Percentiles rank a stretch among this genome's conserved stretches.
Conservation (phyloP, 2,888 invertebrate species). For the Boloria selene region DNA sequence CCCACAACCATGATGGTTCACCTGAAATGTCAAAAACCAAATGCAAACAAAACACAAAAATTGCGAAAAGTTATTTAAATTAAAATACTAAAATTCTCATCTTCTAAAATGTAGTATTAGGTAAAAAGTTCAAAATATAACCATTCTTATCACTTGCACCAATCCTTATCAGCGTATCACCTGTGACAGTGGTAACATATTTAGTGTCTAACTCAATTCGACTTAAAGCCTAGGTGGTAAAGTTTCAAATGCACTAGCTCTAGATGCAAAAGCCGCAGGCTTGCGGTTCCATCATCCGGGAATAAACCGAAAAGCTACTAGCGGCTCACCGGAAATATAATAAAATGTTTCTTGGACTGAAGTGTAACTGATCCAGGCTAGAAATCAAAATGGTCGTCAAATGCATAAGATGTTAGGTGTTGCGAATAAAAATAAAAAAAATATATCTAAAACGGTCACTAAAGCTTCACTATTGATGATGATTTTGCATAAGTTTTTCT, state of each 20-base stretch:
- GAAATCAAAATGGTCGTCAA: not conserved
- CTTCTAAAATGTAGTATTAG: too few species aligned
- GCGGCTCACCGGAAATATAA: not conserved
- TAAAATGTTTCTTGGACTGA: slow-evolving; percentile 6
- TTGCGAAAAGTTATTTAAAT: too few species aligned
- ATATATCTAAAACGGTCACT: too few species aligned
- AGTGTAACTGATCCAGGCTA: not conserved
- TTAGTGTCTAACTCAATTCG: slow-evolving; percentile 8
- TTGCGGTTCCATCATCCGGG: slow-evolving; percentile 34
- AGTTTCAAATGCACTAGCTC: slow-evolving; percentile 19
- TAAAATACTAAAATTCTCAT: too few species aligned
- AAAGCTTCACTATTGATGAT: too few species aligned
- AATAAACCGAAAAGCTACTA: slow-evolving; percentile 33
- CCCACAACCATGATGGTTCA: too few species aligned
- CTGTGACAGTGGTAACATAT: slow-evolving; percentile 33
- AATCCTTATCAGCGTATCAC: slow-evolving; percentile 31
- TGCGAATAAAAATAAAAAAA: too few species aligned
- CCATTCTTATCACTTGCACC: slow-evolving; percentile 12
- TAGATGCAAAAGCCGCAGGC: slow-evolving; percentile 8
- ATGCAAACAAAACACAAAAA: too few species aligned
- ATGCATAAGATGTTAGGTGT: not conserved
- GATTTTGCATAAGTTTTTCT: too few species aligned
- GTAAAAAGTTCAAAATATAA: not conserved
- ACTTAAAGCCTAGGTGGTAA: slow-evolving; percentile 16
- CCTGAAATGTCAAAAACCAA: too few species aligned